Percentiles rank a stretch among this genome's conserved stretches.
Conservation (phyloP, 2,888 invertebrate species). For the Bellardia bayeri region DNA sequence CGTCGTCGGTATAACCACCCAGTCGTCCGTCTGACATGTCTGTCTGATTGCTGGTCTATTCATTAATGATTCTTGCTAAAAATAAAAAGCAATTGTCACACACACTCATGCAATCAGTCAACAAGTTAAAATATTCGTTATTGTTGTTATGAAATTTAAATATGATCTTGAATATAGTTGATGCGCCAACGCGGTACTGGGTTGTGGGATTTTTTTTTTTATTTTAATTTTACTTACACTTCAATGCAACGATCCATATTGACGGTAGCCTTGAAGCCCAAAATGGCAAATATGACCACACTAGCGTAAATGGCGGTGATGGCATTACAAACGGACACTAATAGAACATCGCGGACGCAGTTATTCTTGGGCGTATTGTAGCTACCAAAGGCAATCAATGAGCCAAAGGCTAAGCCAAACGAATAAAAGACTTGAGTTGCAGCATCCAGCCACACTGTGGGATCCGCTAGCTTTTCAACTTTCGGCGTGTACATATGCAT, state of each 20-base stretch:
- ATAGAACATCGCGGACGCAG: constrained; percentile 95
- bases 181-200: constrained; percentile 4
- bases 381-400: constrained; percentile 97
- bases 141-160: constrained; percentile 27
- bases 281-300: constrained; percentile 96
- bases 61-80: constrained; percentile 37
- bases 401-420: constrained; percentile 97
- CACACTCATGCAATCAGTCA: background rate
- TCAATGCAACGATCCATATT: constrained; percentile 94
- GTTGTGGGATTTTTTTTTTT: background rate
- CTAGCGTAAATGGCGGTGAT: constrained; percentile 97
- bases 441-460: constrained; percentile 97
- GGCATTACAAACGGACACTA: constrained; percentile 96
- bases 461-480: constrained; percentile 93
- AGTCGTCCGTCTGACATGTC: background rate
- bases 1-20: background rate
- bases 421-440: constrained; percentile 99
- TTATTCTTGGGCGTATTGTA: constrained; percentile 98
- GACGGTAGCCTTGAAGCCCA: constrained; percentile 97
- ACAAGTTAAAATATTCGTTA: background rate
- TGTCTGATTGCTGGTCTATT: constrained; percentile 6
- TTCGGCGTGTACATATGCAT: constrained; percentile 97
- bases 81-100: constrained; percentile 34
- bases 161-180: constrained; percentile 55
- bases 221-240: constrained; percentile 85